phyloP scores from a whole-genome alignment of 2,113 vertebrate genomes.

The Colistium nudipinnis region DNA sequence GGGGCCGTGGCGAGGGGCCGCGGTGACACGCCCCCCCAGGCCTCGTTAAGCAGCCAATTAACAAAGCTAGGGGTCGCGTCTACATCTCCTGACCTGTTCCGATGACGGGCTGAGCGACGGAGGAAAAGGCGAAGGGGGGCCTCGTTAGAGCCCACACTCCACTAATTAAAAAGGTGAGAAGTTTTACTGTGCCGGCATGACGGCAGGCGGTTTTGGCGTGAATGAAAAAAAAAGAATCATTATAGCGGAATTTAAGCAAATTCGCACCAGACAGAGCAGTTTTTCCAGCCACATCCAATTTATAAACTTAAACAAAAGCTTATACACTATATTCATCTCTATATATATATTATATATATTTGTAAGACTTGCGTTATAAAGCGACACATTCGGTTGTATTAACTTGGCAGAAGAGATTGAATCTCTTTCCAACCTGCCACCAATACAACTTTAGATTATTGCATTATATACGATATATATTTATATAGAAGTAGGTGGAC shows the following conservation, averaged over 20 bases:
- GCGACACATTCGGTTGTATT: too few relatives aligned
- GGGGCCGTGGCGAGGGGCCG: slow-evolving; percentile 34
- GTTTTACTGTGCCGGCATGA: slow-evolving; percentile 53
- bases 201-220: slow-evolving; percentile 37
- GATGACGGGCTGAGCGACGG: slow-evolving; percentile 49
- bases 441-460: neutral
- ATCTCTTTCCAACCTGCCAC: neutral
- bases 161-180: slow-evolving; percentile 65
- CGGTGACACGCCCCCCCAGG: slow-evolving; percentile 61
- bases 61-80: slow-evolving; percentile 56
- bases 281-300: too few relatives aligned
- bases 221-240: too few relatives aligned
- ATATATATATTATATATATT: too few relatives aligned
- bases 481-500: slow-evolving; percentile 4
- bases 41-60: slow-evolving; percentile 78
- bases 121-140: slow-evolving; percentile 3
- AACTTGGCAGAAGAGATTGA: too few relatives aligned
- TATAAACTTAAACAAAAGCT: too few relatives aligned
- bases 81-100: slow-evolving; percentile 63
- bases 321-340: too few relatives aligned
- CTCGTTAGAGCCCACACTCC: slow-evolving; percentile 49
- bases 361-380: too few relatives aligned
- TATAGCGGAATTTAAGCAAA: too few relatives aligned
- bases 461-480: neutral
- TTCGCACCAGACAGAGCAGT: too few relatives aligned